Base-by-base conservation (phyloP, 2,797 vertebrate species). In the Diglossa cyanea region DNA sequence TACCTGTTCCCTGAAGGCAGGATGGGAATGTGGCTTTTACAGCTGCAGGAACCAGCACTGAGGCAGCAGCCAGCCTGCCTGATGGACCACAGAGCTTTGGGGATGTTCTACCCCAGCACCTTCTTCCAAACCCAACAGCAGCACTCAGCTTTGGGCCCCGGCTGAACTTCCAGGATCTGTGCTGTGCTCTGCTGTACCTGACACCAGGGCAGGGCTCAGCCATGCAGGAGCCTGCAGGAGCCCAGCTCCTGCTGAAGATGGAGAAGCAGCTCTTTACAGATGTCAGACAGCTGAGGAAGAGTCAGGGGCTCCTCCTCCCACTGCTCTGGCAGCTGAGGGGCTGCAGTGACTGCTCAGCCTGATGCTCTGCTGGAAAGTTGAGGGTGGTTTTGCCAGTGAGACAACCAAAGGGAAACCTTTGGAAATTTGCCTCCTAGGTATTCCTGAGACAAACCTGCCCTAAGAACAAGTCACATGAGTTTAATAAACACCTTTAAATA, bases 401-500 rank as follows among this genome's bases (percentile, higher is more conserved):
- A 50, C 16, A 17, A 4, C 25, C 7, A 17, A 88, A 60, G 31
- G 35, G 26, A 37, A 83, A 44, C 25, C 25, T 51, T 30, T 21
- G 47, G 78, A 78, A 88, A 77, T 17, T 25, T 1, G 1, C 7
- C n/a, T 72, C 23, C 21, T 33, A 61, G 24, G 12, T 53, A 45
- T 68, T 73, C 25, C 39, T 35, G 10, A 50, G 40, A 48, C 51
- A 94, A 84, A 60, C 30, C 18, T 48, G 17, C 6, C 25, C 45
- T 57, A 35, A 84, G 51, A 88, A 77, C 18, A 53, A 50, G 51
- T 72, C 88, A 94, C 0, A 0, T 50, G 91, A 94, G 47, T 80
- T 89, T 83, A 86, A 95, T 86, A 94, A 92, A 91, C 65, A 72
- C 42, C 48, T 73, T 66, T 50, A 89, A 88, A 86, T 28, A 66